Evolutionary conservation across 2,888 invertebrate species (phyloP), one percentile per base, ranked within the genome.

Genomic region (Serrognathus titanus): DNA sequence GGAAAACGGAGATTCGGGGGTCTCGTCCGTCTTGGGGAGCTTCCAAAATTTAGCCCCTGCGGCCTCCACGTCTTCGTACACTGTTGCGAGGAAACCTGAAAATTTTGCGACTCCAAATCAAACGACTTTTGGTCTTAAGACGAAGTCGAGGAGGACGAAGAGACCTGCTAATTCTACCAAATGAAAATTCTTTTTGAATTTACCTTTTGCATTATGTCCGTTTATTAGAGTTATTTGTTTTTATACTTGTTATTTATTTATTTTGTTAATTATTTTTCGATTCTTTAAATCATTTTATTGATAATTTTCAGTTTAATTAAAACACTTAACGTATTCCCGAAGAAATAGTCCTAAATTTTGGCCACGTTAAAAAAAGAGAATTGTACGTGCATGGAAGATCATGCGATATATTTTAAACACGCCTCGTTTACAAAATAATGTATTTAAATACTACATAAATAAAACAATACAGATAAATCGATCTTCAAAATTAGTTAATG

Each of bases 41-140:
- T 55, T 51, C 13, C 47, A 55, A 43, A 47, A 47, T 43, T 40
- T 48, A 10, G 46, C 37, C 1, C 40, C 48, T 37, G 35, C 57
- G 16, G 53, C 52, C 24, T 53, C 52, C 2, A 57, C 57, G 12
- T 39, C 52, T n/a, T 53, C 43, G 13, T 43, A 43, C 43, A 7
- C 4, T 3, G 43, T 13, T 13, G 20, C 36, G 35, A 36, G 13
- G 11, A 12, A 52, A 31, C n/a, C 20, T 6, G 10, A 24, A n/a
- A 20, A 31, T 7, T 16, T 31, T 1, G 24, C 11, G 13, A 36
- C 39, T 3, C 24, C 13, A 36, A 39, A 55, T 12, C 16, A 45
- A 6, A 31, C 50, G 10, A 7, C 10, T 37, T 55, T 36, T 13
- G 46, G 46, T 3, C 41, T 24, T 12, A 50, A 20, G 24, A 55